These are phyloP conservation scores for Anarrhichthys ocellatus DNA, from an alignment of 2,113 vertebrate genomes.

Conservation along the genomic window DNA sequence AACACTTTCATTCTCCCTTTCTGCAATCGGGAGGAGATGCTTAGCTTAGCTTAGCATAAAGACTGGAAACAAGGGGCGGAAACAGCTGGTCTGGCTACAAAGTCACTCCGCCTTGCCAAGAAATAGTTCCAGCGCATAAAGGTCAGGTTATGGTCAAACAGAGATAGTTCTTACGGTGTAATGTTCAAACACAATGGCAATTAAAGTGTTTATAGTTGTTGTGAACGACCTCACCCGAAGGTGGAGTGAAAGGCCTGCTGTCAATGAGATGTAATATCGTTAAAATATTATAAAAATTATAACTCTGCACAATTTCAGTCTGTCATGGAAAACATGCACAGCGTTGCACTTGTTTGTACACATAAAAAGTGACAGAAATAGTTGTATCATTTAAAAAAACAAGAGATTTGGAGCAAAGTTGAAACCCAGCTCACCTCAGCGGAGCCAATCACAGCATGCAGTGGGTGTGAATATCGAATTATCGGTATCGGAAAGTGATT, in stretches of 20 bases:
- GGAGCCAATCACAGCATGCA: not conserved
- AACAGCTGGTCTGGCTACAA: not conserved
- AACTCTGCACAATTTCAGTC: not conserved
- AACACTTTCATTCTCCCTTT: not conserved
- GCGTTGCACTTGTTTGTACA: not conserved
- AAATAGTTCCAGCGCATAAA: slow-evolving; percentile 1
- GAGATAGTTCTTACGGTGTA: not conserved
- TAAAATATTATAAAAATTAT: too few relatives aligned
- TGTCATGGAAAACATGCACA: not conserved
- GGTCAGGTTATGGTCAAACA: not conserved
- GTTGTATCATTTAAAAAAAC: too few relatives aligned
- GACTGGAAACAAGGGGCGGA: not conserved
- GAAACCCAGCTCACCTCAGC: not conserved
- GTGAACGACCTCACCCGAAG: not conserved
- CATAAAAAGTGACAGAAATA: not conserved
- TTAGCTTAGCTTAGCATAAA: slow-evolving; percentile 21
- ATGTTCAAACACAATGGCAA: not conserved
- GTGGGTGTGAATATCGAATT: too few relatives aligned
- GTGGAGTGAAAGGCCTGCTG: not conserved
- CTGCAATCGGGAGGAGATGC: not conserved
- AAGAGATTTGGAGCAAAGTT: not conserved
- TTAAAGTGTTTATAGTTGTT: not conserved
- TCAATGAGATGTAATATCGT: not conserved
- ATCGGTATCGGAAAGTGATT: too few relatives aligned
- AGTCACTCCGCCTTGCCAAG: not conserved